A percentile compares a stretch with the other conserved stretches of the same genome.
phyloP scores from a whole-genome alignment of 2,797 vertebrate species.

The Acanthornis magna region DNA sequence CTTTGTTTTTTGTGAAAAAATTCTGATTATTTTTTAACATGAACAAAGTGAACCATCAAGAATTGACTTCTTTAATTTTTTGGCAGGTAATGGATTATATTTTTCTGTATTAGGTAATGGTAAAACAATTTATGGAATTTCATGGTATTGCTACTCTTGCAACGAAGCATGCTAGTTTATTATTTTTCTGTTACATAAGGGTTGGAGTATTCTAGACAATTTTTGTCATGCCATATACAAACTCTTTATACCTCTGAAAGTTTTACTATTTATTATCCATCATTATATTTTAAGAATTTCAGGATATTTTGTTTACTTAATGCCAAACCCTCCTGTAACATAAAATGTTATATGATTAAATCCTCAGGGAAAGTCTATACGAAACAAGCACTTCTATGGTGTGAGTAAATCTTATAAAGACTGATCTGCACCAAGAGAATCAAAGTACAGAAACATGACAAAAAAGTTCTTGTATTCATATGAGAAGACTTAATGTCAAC shows the following conservation, averaged over 20 bases:
- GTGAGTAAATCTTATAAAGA: neutral
- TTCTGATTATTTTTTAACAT: neutral
- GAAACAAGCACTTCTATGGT: neutral
- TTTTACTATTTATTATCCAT: neutral
- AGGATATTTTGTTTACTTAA: neutral
- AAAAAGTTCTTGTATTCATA: neutral
- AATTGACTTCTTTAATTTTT: neutral
- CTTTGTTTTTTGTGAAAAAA: neutral
- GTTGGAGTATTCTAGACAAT: neutral
- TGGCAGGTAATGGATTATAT: neutral
- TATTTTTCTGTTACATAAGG: neutral
- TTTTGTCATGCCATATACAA: neutral
- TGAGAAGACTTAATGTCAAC: neutral
- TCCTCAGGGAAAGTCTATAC: neutral
- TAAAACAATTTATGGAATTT: neutral
- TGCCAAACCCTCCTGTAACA: neutral
- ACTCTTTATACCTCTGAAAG: neutral
- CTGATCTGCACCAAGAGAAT: neutral
- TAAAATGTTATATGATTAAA: neutral
- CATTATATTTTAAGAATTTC: neutral
- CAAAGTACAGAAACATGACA: neutral
- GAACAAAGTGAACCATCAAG: neutral
- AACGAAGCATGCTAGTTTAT: neutral
- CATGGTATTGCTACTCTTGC: neutral
- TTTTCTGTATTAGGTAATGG: neutral